These are phyloP conservation scores for Syndactyla subalaris DNA, from an alignment of 2,797 vertebrate species.

Conservation along the genomic window DNA sequence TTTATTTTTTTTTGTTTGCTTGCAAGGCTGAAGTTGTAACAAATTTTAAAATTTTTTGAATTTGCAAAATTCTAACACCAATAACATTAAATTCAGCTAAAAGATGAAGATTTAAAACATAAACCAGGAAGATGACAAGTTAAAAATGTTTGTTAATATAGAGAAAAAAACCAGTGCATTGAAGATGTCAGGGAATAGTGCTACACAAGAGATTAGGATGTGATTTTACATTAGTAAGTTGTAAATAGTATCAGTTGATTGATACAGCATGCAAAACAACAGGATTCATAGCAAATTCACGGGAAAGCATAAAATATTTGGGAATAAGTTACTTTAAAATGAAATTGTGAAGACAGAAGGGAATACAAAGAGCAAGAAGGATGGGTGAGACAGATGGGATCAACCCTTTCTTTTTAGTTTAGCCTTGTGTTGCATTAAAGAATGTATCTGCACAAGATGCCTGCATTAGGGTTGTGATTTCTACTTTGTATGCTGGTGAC, in stretches of 20 bases:
- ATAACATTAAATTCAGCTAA: background rate
- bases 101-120: background rate
- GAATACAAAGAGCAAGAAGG: background rate
- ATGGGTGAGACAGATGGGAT: background rate
- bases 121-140: background rate
- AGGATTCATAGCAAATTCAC: background rate
- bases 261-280: background rate
- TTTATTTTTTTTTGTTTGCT: background rate
- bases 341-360: background rate
- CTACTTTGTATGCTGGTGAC: slow-evolving; percentile 16
- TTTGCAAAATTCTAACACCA: background rate
- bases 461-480: background rate
- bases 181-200: background rate
- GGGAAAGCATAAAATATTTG: background rate
- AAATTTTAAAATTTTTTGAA: background rate
- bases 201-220: background rate
- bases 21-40: background rate
- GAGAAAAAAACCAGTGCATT: background rate
- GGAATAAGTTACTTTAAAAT: background rate
- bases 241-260: background rate
- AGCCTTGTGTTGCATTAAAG: background rate
- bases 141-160: background rate
- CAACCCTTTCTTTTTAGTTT: background rate
- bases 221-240: background rate
- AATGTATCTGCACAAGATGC: background rate